Conservation (phyloP, 2,113 vertebrate species). For the Corvus hawaiiensis region DNA sequence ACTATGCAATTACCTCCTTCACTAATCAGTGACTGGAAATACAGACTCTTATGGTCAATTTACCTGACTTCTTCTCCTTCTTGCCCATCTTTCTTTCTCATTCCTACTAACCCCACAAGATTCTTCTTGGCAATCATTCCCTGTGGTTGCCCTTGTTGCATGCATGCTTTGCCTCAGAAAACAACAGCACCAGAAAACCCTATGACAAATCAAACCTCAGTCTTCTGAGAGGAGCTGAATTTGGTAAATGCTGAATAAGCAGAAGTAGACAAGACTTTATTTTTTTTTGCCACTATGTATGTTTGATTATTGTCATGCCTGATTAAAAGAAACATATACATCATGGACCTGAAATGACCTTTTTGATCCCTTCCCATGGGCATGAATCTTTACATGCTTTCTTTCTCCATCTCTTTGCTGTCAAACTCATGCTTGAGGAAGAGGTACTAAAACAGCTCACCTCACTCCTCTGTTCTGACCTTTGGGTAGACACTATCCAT, state of each 20-base stretch:
- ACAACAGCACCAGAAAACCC: background rate
- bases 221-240: background rate
- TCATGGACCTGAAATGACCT: background rate
- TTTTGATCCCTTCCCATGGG: background rate
- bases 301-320: background rate
- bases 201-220: background rate
- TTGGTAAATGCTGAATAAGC: background rate
- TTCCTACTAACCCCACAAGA: background rate
- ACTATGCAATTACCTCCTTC: background rate
- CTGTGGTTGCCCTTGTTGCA: background rate
- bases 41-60: background rate
- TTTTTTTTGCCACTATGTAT: background rate
- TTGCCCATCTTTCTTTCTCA: background rate
- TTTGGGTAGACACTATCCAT: background rate
- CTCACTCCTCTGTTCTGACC: background rate
- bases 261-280: background rate
- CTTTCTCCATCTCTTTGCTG: background rate
- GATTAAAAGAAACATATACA: background rate
- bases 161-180: background rate
- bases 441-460: background rate
- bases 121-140: background rate
- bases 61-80: background rate
- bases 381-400: background rate
- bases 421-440: background rate
- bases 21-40: background rate